A percentile compares a stretch with the other conserved stretches of the same genome.
Conservation (phyloP, 2,797 vertebrate species). For the Acridotheres tristis region DNA sequence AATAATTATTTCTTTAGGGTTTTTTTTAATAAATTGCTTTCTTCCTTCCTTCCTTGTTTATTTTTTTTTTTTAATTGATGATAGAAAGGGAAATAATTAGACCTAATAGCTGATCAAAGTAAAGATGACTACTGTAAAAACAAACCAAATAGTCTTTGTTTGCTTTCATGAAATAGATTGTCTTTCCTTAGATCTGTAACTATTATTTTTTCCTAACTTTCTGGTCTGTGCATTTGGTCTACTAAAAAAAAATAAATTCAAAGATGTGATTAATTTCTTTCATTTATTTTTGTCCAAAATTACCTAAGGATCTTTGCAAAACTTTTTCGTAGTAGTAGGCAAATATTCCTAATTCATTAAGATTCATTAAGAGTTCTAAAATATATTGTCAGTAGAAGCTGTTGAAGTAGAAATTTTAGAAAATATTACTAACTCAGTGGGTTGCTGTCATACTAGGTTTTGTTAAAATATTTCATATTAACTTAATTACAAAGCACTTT, state of each 20-base stretch:
- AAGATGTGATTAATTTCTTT: background rate
- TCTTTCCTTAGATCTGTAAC: background rate
- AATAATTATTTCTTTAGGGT: background rate
- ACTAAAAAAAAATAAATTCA: background rate
- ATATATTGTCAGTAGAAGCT: background rate
- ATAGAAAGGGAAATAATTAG: background rate
- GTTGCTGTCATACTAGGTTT: background rate
- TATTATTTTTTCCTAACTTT: background rate
- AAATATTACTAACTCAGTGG: background rate
- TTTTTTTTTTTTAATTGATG: background rate
- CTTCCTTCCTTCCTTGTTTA: background rate
- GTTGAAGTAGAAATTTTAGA: background rate
- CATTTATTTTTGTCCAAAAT: background rate
- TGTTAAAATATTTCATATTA: background rate
- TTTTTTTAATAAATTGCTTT: background rate
- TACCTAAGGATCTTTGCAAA: background rate
- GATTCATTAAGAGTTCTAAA: background rate
- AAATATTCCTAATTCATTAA: background rate
- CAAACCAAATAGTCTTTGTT: background rate
- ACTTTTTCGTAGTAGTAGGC: background rate
- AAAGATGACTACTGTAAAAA: background rate
- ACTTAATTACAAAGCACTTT: background rate
- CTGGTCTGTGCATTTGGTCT: background rate
- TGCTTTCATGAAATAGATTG: background rate
- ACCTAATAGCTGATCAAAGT: background rate